Evolutionary conservation across 2,113 vertebrate species (phyloP).

Genomic region (Sinosuthora webbiana): DNA sequence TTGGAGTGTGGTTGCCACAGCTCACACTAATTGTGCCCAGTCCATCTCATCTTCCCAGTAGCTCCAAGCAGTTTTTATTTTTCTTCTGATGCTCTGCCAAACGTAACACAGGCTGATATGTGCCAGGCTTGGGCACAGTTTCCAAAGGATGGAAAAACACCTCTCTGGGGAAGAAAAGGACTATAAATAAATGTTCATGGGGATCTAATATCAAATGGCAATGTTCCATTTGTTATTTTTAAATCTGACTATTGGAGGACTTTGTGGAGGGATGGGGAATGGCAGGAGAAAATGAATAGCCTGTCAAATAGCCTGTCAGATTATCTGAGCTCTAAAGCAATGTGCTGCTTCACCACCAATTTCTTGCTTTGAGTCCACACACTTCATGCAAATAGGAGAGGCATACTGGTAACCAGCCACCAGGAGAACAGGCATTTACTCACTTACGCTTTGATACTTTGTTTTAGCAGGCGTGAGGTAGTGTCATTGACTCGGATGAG

Average conservation of each 20-base stretch:
- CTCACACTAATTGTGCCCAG: neutral
- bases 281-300: neutral
- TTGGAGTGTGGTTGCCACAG: neutral
- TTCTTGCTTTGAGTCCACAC: neutral
- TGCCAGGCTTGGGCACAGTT: fast-evolving
- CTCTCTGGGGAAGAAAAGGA: neutral
- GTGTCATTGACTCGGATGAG: neutral
- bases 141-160: neutral
- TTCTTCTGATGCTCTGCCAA: neutral
- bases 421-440: neutral
- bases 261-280: neutral
- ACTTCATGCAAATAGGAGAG: neutral
- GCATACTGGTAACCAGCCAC: neutral
- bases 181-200: neutral
- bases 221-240: slow-evolving; percentile 25
- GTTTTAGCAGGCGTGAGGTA: neutral
- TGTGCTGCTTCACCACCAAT: neutral
- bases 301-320: neutral
- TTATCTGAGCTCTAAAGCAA: neutral
- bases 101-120: neutral
- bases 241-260: neutral
- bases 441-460: neutral
- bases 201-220: neutral
- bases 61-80: neutral
- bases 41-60: neutral